Percentiles rank a stretch among this genome's conserved stretches.
These are phyloP conservation scores for Theonella swinhoei DNA, from an alignment of 37 sponge, comb jelly and placozoan genomes.

Conservation along the genomic window DNA sequence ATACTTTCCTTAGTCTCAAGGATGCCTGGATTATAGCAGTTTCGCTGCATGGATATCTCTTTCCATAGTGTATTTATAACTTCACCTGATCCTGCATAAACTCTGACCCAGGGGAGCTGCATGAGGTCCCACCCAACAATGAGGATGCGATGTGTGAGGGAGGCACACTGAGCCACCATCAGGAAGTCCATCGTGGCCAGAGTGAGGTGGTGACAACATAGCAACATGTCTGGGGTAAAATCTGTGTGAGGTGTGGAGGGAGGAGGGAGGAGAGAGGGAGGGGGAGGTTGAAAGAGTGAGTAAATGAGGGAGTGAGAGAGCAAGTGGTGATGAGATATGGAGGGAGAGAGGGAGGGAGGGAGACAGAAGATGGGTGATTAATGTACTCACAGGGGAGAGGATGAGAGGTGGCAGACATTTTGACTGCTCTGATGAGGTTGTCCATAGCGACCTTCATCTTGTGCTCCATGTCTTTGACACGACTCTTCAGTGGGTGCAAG, in stretches of 20 bases:
- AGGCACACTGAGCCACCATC: constrained; percentile 86
- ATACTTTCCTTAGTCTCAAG: too few relatives aligned
- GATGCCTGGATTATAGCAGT: too few relatives aligned
- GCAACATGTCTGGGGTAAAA: constrained; percentile 68
- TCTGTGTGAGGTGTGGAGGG: constrained; percentile 32
- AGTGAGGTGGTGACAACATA: constrained; percentile 55
- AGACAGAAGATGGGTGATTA: background rate
- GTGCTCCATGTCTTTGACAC: constrained; percentile 83
- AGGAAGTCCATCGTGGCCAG: constrained; percentile 75
- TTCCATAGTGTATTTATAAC: too few relatives aligned
- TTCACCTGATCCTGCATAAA: constrained; percentile 15
- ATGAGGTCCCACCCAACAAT: constrained; percentile 68
- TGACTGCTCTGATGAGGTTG: constrained; percentile 65
- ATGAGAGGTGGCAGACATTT: constrained; percentile 37
- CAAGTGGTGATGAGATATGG: background rate
- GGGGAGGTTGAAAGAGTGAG: background rate
- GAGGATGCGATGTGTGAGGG: constrained; percentile 68
- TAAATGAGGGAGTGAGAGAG: background rate
- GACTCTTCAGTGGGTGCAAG: constrained; percentile 74
- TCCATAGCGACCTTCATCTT: constrained; percentile 81
- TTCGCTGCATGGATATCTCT: too few relatives aligned
- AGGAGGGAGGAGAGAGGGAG: background rate
- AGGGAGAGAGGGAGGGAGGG: background rate
- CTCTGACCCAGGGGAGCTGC: constrained; percentile 78
- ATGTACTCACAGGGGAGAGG: constrained; percentile 53